phyloP scores from a whole-genome alignment of 1,140 invertebrate genomes.

The Cherax destructor region DNA sequence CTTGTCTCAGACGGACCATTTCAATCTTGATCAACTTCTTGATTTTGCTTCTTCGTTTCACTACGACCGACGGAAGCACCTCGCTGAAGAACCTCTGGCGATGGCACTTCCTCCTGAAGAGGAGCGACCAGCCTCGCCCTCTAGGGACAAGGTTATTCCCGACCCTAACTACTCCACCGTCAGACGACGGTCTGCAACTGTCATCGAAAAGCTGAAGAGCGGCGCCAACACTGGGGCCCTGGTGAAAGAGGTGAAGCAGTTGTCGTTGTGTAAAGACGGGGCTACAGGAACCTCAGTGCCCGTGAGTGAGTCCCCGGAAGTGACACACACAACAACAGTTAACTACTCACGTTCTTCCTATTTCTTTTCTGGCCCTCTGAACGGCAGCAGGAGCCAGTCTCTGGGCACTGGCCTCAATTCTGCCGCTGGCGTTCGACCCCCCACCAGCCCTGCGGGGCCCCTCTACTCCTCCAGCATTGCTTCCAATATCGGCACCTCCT shows the following conservation, averaged over 20 bases:
- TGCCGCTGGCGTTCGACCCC: conserved; percentile 50
- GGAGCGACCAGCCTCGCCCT: conserved; percentile 50
- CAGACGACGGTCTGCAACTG: conserved; percentile 66
- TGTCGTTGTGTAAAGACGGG: conserved; percentile 63
- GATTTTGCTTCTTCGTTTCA: conserved; percentile 73
- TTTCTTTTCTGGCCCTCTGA: conserved; percentile 68
- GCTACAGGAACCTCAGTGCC: conserved; percentile 37
- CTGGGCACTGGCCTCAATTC: conserved; percentile 70
- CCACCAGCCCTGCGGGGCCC: conserved; percentile 61
- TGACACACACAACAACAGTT: conserved; percentile 67
- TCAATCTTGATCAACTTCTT: conserved; percentile 73
- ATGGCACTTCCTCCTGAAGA: conserved; percentile 62
- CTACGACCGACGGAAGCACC: conserved; percentile 71
- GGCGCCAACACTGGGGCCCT: conserved; percentile 53
- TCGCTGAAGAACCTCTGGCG: conserved; percentile 57
- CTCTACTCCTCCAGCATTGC: conserved; percentile 69
- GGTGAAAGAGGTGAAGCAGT: conserved; percentile 67
- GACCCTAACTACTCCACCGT: conserved; percentile 64
- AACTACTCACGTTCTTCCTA: conserved; percentile 70
- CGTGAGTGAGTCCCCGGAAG: conserved; percentile 58
- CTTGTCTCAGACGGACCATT: conserved; percentile 71
- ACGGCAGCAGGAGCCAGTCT: conserved; percentile 68
- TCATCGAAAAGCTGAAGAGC: conserved; percentile 67
- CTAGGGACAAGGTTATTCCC: conserved; percentile 34
- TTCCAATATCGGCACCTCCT: conserved; percentile 66